Evolutionary conservation across 53 echinoderm and acorn worm genomes (phyloP).

Genomic region (Holothuria scabra): DNA sequence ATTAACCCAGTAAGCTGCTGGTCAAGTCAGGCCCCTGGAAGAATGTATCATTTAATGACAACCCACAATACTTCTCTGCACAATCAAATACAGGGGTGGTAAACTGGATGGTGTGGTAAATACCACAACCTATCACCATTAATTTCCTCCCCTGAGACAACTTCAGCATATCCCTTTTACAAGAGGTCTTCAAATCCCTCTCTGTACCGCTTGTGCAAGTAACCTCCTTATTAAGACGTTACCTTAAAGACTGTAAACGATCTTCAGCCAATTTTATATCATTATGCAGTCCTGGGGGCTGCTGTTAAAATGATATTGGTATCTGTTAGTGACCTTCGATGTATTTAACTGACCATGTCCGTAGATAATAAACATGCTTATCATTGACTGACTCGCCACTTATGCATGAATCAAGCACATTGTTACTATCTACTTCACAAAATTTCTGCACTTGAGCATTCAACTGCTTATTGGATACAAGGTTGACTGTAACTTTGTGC

Average conservation of each 20-base stretch:
- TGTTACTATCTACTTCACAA: slow-evolving; percentile 28
- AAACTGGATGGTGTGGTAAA: slow-evolving; percentile 49
- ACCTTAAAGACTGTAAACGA: slow-evolving; percentile 4
- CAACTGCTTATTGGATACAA: slow-evolving; percentile 4
- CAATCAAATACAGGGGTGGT: slow-evolving; percentile 41
- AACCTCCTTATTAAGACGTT: slow-evolving; percentile 30
- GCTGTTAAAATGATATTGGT: slow-evolving; percentile 5
- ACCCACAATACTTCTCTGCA: slow-evolving; percentile 22
- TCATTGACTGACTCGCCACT: slow-evolving; percentile 50
- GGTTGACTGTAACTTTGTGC: neutral
- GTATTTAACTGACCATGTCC: slow-evolving; percentile 3
- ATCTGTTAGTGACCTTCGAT: slow-evolving; percentile 44
- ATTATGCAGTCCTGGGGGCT: neutral
- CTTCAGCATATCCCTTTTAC: slow-evolving; percentile 62
- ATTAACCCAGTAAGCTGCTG: neutral
- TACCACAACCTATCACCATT: slow-evolving; percentile 43
- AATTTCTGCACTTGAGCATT: slow-evolving; percentile 34
- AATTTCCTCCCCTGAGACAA: neutral
- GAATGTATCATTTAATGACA: slow-evolving; percentile 3
- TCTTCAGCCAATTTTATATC: neutral
- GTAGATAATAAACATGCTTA: slow-evolving; percentile 29
- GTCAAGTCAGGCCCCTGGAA: slow-evolving; percentile 4
- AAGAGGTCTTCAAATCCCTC: too few species aligned
- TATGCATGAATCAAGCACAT: neutral
- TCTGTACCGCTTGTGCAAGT: slow-evolving; percentile 9